A percentile compares a stretch with the other conserved stretches of the same genome.
These are phyloP conservation scores for Pangasius macronema DNA, from an alignment of 2,797 vertebrate species.

Conservation along the genomic window DNA sequence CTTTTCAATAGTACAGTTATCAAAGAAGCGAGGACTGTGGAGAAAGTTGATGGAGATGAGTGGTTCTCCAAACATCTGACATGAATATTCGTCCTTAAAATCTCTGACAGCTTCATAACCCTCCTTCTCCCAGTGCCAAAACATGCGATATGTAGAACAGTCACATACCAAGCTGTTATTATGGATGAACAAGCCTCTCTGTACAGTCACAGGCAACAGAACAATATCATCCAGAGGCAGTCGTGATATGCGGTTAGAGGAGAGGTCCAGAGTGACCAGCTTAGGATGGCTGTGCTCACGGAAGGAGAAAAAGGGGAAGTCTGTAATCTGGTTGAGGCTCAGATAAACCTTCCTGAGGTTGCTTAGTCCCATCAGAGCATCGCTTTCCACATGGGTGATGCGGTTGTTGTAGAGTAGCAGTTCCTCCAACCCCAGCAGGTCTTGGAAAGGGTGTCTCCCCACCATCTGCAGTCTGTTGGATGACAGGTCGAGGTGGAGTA, in stretches of 20 bases:
- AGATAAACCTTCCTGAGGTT: conserved; percentile 85
- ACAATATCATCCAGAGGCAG: conserved; percentile 81
- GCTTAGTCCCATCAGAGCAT: conserved; percentile 75
- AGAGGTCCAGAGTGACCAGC: conserved; percentile 88
- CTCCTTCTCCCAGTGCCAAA: conserved; percentile 85
- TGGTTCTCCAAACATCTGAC: conserved; percentile 76
- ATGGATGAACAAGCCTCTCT: conserved; percentile 89
- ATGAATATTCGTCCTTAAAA: conserved; percentile 83
- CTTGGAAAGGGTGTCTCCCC: conserved; percentile 82
- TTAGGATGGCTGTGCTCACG: conserved; percentile 79
- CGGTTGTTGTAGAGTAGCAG: conserved; percentile 90
- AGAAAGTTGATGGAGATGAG: conserved; percentile 80
- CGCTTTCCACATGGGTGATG: conserved; percentile 79
- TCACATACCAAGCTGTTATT: conserved; percentile 90
- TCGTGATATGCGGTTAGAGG: conserved; percentile 84
- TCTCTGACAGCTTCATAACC: conserved; percentile 80
- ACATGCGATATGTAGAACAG: conserved; percentile 85
- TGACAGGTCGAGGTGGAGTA: conserved; percentile 88
- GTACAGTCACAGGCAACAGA: conserved; percentile 79
- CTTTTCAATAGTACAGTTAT: conserved; percentile 79
- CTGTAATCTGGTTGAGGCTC: conserved; percentile 85
- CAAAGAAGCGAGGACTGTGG: conserved; percentile 77
- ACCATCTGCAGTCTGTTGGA: conserved; percentile 83
- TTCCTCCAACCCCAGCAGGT: conserved; percentile 83
- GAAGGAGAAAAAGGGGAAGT: conserved; percentile 88